A percentile compares a stretch with the other conserved stretches of the same genome.
Evolutionary conservation across 2,888 invertebrate genomes (phyloP).

Genomic region (Eurytoma californica): DNA sequence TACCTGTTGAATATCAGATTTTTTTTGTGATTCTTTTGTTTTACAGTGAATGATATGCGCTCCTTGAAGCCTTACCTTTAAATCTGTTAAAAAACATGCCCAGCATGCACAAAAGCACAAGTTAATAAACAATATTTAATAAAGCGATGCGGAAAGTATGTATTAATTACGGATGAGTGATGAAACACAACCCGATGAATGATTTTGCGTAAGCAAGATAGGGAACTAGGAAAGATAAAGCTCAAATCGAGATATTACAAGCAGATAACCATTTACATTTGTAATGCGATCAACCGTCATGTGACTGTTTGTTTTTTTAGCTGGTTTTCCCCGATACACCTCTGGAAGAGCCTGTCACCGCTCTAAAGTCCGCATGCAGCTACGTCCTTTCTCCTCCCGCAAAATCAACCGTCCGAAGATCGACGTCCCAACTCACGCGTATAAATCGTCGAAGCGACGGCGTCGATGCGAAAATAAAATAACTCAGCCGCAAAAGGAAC

Average conservation of each 20-base stretch:
- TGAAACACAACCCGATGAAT: slow-evolving; percentile 19
- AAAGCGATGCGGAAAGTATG: slow-evolving; percentile 1
- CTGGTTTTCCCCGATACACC: neutral
- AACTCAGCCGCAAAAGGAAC: neutral
- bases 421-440: neutral
- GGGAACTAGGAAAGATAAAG: slow-evolving; percentile 26
- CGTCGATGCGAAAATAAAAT: neutral
- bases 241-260: neutral
- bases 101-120: slow-evolving; percentile 17
- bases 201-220: slow-evolving; percentile 21
- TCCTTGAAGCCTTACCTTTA: slow-evolving; percentile 45
- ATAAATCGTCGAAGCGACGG: neutral
- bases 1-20: slow-evolving; percentile 24
- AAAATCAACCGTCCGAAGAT: neutral
- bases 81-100: slow-evolving; percentile 22
- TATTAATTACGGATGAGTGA: slow-evolving; percentile 30
- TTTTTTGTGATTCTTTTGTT: neutral
- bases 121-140: slow-evolving; percentile 17
- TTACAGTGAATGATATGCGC: slow-evolving; percentile 8
- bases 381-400: neutral
- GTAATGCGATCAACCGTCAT: neutral
- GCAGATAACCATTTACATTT: slow-evolving; percentile 16
- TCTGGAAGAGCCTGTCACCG: too few relatives aligned
- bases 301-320: slow-evolving; percentile 9
- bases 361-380: too few relatives aligned